phyloP scores from a whole-genome alignment of 2,113 vertebrate species.

The Machaerirhynchus nigripectus region DNA sequence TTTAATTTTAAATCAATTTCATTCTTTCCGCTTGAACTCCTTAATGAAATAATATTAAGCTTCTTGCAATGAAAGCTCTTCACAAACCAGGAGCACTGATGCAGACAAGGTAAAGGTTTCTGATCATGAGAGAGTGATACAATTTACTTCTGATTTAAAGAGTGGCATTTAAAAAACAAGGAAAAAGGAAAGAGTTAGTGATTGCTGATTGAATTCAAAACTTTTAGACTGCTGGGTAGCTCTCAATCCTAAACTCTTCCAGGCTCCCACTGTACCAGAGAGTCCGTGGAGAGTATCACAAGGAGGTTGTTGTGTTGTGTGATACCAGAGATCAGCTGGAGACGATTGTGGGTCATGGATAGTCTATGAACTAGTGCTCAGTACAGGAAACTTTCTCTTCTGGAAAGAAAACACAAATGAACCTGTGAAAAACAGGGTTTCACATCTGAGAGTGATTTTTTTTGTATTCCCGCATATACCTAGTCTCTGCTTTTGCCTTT shows the following conservation, averaged over 20 bases:
- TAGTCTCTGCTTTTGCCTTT: constrained; percentile 7
- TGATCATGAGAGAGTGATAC: not conserved
- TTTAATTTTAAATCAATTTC: constrained; percentile 1
- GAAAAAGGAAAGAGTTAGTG: not conserved
- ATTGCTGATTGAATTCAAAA: not conserved
- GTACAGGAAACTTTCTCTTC: not conserved
- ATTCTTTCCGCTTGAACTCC: not conserved
- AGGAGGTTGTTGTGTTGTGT: not conserved
- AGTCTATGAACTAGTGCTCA: not conserved
- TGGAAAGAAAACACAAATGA: not conserved
- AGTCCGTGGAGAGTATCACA: not conserved
- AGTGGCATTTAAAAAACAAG: not conserved
- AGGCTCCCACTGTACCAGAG: not conserved
- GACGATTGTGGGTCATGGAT: not conserved
- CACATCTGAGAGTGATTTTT: not conserved
- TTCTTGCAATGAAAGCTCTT: not conserved
- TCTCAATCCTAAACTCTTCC: not conserved
- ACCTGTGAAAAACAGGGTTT: not conserved
- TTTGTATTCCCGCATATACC: not conserved
- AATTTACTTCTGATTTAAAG: not conserved
- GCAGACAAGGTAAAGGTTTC: not conserved
- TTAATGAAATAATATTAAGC: not conserved
- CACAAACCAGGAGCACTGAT: not conserved
- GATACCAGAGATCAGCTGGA: not conserved
- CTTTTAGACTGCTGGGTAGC: not conserved